Conservation (phyloP, 2,113 vertebrate genomes). For the Procavia capensis region DNA sequence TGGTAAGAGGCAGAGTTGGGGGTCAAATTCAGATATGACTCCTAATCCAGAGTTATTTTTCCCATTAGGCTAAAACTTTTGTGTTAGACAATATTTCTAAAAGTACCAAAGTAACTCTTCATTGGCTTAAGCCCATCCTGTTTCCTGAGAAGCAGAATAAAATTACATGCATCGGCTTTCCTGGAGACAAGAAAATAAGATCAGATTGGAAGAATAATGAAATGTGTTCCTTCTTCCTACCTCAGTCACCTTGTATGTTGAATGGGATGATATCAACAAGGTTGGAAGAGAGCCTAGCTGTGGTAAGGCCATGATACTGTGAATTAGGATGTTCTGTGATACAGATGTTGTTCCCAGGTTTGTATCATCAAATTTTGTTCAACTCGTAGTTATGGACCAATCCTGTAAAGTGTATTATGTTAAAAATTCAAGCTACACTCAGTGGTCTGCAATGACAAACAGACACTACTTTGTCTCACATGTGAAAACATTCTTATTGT, state of each 20-base stretch:
- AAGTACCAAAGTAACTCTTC: conserved; percentile 25
- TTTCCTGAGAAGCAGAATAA: conserved; percentile 51
- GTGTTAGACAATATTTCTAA: conserved; percentile 48
- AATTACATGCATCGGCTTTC: conserved; percentile 1
- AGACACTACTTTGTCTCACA: no score
- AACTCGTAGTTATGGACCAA: no score
- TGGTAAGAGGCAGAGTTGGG: not conserved
- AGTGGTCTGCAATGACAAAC: no score
- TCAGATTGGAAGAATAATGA: conserved; percentile 6
- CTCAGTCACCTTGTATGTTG: not conserved
- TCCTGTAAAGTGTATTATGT: no score
- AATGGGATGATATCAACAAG: not conserved
- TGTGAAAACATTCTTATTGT: no score
- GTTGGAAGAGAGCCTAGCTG: not conserved
- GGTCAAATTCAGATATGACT: conserved; percentile 44
- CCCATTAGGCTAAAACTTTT: conserved; percentile 38
- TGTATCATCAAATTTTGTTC: no score
- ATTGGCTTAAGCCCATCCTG: conserved; percentile 41
- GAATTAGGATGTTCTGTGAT: no score
- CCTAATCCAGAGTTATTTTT: conserved; percentile 53
- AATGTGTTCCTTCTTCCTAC: not conserved
- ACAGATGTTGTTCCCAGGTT: no score
- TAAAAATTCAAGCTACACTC: no score
- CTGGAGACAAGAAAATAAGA: conserved; percentile 42
- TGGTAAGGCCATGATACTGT: no score